Evolutionary conservation across 2,797 vertebrate species (phyloP).

Genomic region (Sebastes aleutianus): DNA sequence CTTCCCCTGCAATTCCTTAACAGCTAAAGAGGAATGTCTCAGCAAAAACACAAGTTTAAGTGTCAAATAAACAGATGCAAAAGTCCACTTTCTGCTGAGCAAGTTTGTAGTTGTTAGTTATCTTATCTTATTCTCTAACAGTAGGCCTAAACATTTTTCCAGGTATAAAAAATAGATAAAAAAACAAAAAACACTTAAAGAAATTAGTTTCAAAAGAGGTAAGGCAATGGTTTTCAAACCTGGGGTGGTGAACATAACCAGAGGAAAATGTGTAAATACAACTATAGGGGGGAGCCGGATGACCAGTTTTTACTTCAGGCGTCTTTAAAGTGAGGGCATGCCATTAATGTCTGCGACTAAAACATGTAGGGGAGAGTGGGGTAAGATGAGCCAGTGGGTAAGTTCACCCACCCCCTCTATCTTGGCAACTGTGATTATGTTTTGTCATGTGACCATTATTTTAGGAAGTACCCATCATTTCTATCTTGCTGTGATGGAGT

Average conservation of each 20-base stretch:
- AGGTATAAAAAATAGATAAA: neutral
- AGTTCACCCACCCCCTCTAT: no score
- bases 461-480: no score
- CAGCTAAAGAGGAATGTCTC: constrained; percentile 10
- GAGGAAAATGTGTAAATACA: neutral
- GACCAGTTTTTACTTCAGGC: no score
- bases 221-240: neutral
- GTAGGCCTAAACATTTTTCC: neutral
- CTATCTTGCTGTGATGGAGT: no score
- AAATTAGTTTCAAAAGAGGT: neutral
- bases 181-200: neutral
- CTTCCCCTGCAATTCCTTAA: neutral
- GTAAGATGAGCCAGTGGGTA: no score
- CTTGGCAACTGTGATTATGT: no score
- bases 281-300: no score
- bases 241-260: neutral
- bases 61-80: neutral
- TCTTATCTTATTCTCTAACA: neutral
- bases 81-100: neutral
- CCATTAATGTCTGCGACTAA: no score
- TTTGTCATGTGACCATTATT: no score
- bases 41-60: constrained; percentile 10
- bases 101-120: no score
- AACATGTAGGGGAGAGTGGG: no score
- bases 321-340: no score